Percentiles rank a stretch among this genome's conserved stretches.
Evolutionary conservation across 2,888 invertebrate species (phyloP).

Genomic region (Tinea semifulvella): DNA sequence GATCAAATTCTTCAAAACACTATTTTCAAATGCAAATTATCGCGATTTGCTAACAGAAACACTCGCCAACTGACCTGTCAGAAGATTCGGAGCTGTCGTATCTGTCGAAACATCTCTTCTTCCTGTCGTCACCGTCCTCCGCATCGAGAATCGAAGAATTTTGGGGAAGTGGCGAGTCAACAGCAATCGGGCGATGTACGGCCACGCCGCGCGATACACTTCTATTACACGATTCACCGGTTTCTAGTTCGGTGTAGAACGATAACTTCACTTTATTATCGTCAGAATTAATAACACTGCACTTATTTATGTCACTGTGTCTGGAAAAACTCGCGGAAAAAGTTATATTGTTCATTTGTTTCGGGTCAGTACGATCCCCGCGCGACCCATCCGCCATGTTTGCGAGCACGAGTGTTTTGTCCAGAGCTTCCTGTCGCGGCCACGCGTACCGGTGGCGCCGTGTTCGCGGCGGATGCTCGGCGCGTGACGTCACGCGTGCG

Average conservation of each 20-base stretch:
- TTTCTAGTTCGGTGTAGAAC: slow-evolving; percentile 57
- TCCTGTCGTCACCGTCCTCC: slow-evolving; percentile 68
- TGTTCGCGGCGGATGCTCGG: slow-evolving; percentile 21
- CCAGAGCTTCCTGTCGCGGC: slow-evolving; percentile 36
- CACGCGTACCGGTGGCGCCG: slow-evolving; percentile 30
- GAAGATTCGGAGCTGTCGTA: slow-evolving; percentile 94
- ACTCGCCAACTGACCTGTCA: slow-evolving; percentile 77
- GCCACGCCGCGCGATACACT: slow-evolving; percentile 63
- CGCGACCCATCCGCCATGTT: slow-evolving; percentile 86
- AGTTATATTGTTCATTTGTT: slow-evolving; percentile 65
- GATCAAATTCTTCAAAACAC: slow-evolving; percentile 7
- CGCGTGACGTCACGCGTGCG: slow-evolving; percentile 63
- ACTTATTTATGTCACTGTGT: slow-evolving; percentile 64
- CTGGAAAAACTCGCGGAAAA: slow-evolving; percentile 60
- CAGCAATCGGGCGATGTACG: slow-evolving; percentile 39
- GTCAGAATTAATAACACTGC: slow-evolving; percentile 52
- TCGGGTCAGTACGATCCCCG: slow-evolving; percentile 68
- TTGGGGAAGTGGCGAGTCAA: slow-evolving; percentile 28
- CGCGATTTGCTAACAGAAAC: slow-evolving; percentile 16
- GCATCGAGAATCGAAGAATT: background rate
- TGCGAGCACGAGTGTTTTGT: slow-evolving; percentile 73
- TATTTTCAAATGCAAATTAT: background rate
- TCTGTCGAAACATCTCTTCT: slow-evolving; percentile 89
- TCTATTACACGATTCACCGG: slow-evolving; percentile 63
- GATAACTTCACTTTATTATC: slow-evolving; percentile 52